Conservation (phyloP, 2,888 invertebrate species). For the Lampropteryx suffumata region DNA sequence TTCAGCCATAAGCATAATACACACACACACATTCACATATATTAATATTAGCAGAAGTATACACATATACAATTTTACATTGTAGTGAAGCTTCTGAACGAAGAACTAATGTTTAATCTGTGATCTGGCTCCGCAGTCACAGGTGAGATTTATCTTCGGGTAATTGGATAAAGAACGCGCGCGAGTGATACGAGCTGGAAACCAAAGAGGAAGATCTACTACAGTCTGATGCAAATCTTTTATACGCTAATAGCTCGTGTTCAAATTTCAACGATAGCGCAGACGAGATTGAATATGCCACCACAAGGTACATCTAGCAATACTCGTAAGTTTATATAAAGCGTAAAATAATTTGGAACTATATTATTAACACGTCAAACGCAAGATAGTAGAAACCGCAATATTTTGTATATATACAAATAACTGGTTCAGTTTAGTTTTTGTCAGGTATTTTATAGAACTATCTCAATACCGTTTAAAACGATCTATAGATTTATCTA, state of each 20-base stretch:
- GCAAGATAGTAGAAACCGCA: slow-evolving; percentile 6
- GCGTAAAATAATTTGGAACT: slow-evolving; percentile 2
- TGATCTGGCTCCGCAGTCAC: slow-evolving; percentile 67
- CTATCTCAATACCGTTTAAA: too few species aligned
- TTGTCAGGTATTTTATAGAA: too few species aligned
- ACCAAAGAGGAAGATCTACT: slow-evolving; percentile 53
- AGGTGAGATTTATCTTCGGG: slow-evolving; percentile 83
- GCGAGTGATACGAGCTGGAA: slow-evolving; percentile 76
- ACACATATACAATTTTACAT: too few species aligned
- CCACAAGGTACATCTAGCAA: too few species aligned
- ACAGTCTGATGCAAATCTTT: slow-evolving; percentile 47
- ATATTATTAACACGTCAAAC: slow-evolving; percentile 1
- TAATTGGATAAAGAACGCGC: slow-evolving; percentile 83
- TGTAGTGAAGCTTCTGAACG: slow-evolving; percentile 2
- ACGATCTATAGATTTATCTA: too few species aligned
- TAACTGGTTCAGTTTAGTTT: slow-evolving; percentile 1
- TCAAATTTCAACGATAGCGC: background rate
- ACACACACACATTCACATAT: too few species aligned
- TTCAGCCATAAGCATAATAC: too few species aligned
- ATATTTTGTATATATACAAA: background rate
- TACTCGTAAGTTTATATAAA: too few species aligned
- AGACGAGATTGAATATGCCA: background rate
- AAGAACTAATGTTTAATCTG: slow-evolving; percentile 6
- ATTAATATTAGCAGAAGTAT: too few species aligned
- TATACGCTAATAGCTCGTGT: slow-evolving; percentile 29